Evolutionary conservation across 2,888 invertebrate genomes (phyloP).

Genomic region (Lasioglossum oenotherae): DNA sequence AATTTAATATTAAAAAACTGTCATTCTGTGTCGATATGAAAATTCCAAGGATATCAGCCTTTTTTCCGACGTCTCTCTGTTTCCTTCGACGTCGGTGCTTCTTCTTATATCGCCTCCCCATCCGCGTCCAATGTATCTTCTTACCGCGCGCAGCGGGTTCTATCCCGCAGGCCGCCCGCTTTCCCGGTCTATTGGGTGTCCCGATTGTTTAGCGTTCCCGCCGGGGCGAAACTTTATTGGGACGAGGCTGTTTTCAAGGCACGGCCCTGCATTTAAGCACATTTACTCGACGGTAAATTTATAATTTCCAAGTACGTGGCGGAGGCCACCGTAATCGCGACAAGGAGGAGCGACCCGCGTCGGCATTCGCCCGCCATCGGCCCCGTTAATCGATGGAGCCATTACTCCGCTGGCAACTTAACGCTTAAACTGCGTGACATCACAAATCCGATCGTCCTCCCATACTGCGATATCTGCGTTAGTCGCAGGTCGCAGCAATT

Average conservation of each 20-base stretch:
- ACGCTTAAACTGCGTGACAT: constrained; percentile 22
- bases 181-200: constrained; percentile 56
- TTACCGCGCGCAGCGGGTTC: constrained; percentile 25
- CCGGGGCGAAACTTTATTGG: constrained; percentile 30
- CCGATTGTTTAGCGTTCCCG: constrained; percentile 55
- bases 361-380: constrained; percentile 17
- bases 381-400: constrained; percentile 53
- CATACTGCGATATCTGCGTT: background rate
- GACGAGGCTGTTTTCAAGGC: constrained; percentile 42
- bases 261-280: constrained; percentile 19
- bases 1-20: constrained; percentile 84
- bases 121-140: constrained; percentile 38
- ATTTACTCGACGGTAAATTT: constrained; percentile 45
- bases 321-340: constrained; percentile 3
- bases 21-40: constrained; percentile 84
- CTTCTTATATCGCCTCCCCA: constrained; percentile 58
- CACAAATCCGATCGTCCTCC: background rate
- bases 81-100: constrained; percentile 52
- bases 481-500: background rate
- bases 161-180: background rate
- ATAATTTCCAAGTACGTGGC: constrained; percentile 51
- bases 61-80: constrained; percentile 70
- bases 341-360: background rate
- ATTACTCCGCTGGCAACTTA: constrained; percentile 45
- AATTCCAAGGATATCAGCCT: constrained; percentile 82